Percentiles rank a stretch among this genome's conserved stretches.
These are phyloP conservation scores for Spinibarbus caldwelli DNA, from an alignment of 2,797 vertebrate genomes.

Conservation along the genomic window DNA sequence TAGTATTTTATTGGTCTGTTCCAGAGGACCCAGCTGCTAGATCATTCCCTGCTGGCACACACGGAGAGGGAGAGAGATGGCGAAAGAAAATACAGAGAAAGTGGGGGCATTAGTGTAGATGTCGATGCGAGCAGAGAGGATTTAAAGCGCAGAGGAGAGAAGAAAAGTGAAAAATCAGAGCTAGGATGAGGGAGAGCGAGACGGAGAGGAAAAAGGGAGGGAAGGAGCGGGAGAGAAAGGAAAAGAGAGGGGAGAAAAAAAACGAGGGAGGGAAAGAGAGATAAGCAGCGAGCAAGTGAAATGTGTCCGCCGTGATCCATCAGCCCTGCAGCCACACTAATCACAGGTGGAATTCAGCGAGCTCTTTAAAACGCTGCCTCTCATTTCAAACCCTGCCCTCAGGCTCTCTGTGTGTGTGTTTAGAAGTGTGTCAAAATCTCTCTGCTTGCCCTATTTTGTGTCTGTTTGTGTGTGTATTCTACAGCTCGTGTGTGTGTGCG, in stretches of 20 bases:
- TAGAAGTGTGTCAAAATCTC: slow-evolving; percentile 53
- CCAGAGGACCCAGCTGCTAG: slow-evolving; percentile 59
- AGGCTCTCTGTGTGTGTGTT: slow-evolving; percentile 68
- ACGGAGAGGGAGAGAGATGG: slow-evolving; percentile 36
- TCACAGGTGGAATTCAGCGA: slow-evolving; percentile 86
- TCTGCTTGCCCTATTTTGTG: slow-evolving; percentile 45
- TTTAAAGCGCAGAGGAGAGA: slow-evolving; percentile 16
- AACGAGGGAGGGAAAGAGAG: slow-evolving; percentile 35
- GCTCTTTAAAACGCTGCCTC: slow-evolving; percentile 85
- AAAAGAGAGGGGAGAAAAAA: slow-evolving; percentile 9
- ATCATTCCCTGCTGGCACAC: slow-evolving; percentile 54
- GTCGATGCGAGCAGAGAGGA: slow-evolving; percentile 41
- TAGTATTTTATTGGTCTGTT: slow-evolving; percentile 61
- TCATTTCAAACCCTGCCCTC: slow-evolving; percentile 81
- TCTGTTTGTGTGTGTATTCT: slow-evolving; percentile 35
- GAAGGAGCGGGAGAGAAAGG: slow-evolving; percentile 6
- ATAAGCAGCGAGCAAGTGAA: slow-evolving; percentile 75
- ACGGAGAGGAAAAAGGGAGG: slow-evolving; percentile 9
- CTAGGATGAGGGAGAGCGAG: slow-evolving; percentile 16
- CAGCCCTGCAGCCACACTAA: slow-evolving; percentile 83
- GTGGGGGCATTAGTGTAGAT: slow-evolving; percentile 60
- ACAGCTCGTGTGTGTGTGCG: slow-evolving; percentile 8
- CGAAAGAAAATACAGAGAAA: slow-evolving; percentile 33
- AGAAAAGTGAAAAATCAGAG: slow-evolving; percentile 32
- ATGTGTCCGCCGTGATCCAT: slow-evolving; percentile 81